Evolutionary conservation across 1,140 invertebrate species (phyloP).

Genomic region (Radopholus similis): DNA sequence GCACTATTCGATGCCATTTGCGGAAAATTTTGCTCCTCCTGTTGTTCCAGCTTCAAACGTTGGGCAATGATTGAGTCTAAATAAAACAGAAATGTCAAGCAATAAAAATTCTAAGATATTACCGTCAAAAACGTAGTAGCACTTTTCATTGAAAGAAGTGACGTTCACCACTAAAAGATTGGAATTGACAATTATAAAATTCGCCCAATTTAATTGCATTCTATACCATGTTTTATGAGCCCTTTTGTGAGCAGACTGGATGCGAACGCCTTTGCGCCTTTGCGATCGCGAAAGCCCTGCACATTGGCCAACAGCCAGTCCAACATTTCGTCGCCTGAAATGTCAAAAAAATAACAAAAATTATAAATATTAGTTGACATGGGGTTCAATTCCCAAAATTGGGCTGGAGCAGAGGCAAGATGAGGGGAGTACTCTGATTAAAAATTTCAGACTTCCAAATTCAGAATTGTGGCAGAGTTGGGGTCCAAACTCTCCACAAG

Average conservation of each 20-base stretch:
- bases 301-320: constrained; percentile 36
- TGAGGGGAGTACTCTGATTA: too few relatives aligned
- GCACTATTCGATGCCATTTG: neutral
- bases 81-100: neutral
- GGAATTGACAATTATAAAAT: neutral
- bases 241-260: constrained; percentile 87
- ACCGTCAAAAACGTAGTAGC: constrained; percentile 83
- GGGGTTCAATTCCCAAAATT: neutral
- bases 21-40: neutral
- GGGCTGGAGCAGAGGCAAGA: too few relatives aligned
- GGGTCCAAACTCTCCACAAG: too few relatives aligned
- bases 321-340: constrained; percentile 44
- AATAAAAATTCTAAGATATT: constrained; percentile 17
- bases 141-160: constrained; percentile 95
- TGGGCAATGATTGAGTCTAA: constrained; percentile 19
- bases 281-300: constrained; percentile 72
- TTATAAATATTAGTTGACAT: neutral
- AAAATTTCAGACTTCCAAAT: too few relatives aligned
- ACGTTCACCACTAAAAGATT: constrained; percentile 79
- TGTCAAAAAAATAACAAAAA: constrained; percentile 11
- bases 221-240: constrained; percentile 76
- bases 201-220: neutral
- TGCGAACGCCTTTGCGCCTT: constrained; percentile 91
- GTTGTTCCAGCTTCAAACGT: constrained; percentile 26
- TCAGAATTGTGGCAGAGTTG: too few relatives aligned